Base-by-base conservation (phyloP, 2,797 vertebrate genomes). In the Adelosebastes latens region DNA sequence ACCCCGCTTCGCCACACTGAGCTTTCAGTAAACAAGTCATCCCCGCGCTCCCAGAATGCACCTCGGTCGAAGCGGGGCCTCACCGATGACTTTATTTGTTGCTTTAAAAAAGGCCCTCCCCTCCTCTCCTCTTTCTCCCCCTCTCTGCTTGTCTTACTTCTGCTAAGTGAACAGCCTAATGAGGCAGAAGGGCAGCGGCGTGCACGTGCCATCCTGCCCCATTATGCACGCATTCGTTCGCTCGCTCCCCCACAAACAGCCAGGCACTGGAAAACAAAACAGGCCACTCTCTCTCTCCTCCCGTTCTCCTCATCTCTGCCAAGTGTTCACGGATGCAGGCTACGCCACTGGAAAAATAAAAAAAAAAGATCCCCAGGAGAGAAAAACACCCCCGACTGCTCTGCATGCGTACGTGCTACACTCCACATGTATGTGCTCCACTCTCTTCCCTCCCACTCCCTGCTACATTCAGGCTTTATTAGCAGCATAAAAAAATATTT, bases 141-240 rank as follows among this genome's bases (percentile, higher is more conserved):
- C 80, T 31, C 79, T 72, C 79, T 8, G 62, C 77, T 84, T 83
- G 87, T 90, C 93, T 93, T 89, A 83, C 90, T 93, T 89, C 83
- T 90, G 87, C 84, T 89, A 87, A 92, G 87, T 87, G 88, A 91
- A 86, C 85, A 79, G 82, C 85, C 87, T 93, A 92, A 94, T 90
- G 92, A 93, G 90, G 93, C 93, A 89, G 90, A 93, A 92, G 87
- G 80, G 69, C 85, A 89, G 83, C 10, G 68, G 78, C 64, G 84
- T 84, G 90, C 93, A 93, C 90, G 88, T 93, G 92, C 84, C 86
- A 72, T 88, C 79, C 85, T 84, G 65, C 62, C 56, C 87, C 78
- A 88, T 89, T 88, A 89, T 89, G 81, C 90, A 87, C 52, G 29
- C 80, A 63, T 80, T 84, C 82, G 70, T 85, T 84, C 81, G 70